Conservation (phyloP, 30 jellyfish, hydroid and myxozoan genomes). For the Hydra vulgaris region DNA sequence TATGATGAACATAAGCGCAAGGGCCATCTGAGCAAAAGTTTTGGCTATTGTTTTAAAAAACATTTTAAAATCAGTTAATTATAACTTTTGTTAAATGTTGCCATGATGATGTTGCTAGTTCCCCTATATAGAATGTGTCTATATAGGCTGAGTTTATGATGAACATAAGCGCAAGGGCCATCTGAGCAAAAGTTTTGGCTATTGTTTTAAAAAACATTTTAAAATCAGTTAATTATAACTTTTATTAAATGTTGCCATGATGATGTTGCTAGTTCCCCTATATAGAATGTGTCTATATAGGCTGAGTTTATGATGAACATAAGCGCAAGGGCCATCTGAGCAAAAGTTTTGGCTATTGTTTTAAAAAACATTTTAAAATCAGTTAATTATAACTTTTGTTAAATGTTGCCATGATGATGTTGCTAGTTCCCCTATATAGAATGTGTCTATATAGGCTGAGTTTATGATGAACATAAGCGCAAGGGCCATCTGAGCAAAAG, state of each 20-base stretch:
- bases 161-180: neutral
- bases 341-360: neutral
- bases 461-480: too few relatives aligned
- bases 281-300: neutral
- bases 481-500: too few relatives aligned
- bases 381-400: too few relatives aligned
- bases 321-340: slow-evolving; percentile 4
- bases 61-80: neutral
- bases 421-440: too few relatives aligned
- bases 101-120: neutral
- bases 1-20: neutral
- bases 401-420: too few relatives aligned
- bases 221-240: neutral
- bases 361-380: neutral
- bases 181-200: neutral
- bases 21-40: slow-evolving; percentile 1
- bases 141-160: neutral
- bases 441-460: too few relatives aligned
- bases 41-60: neutral
- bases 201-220: neutral
- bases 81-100: neutral
- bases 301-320: neutral
- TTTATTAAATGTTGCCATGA: neutral
- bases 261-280: neutral
- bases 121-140: neutral